Evolutionary conservation across 2,888 invertebrate species (phyloP).

Genomic region (Ethmia dodecea): DNA sequence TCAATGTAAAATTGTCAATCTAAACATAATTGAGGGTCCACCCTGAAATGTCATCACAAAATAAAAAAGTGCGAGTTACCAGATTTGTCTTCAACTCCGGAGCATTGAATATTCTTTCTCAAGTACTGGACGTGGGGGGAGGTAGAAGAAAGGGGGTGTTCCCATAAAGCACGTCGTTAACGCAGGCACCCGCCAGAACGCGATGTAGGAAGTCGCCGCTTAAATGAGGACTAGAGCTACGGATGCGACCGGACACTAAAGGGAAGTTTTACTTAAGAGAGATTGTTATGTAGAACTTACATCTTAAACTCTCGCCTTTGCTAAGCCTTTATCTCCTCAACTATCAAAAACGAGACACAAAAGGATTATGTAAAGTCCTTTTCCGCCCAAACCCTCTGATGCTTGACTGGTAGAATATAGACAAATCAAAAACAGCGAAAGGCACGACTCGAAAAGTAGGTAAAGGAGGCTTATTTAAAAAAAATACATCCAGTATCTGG

Average conservation of each 20-base stretch:
- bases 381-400: not conserved
- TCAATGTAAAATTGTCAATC: no score
- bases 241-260: slow-evolving; percentile 11
- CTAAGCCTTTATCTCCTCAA: not conserved
- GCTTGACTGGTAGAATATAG: not conserved
- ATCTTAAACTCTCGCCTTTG: not conserved
- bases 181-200: slow-evolving; percentile 61
- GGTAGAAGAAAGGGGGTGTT: slow-evolving; percentile 27
- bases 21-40: no score
- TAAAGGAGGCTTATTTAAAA: no score
- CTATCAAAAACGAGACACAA: not conserved
- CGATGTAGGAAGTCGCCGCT: slow-evolving; percentile 66
- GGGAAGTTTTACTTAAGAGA: not conserved
- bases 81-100: no score
- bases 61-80: no score
- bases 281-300: not conserved
- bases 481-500: no score
- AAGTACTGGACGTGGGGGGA: no score
- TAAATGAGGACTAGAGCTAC: slow-evolving; percentile 26
- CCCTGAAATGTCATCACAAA: no score
- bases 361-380: not conserved
- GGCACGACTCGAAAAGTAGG: no score
- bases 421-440: not conserved
- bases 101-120: no score
- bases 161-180: slow-evolving; percentile 68